Evolutionary conservation across 2,888 invertebrate species (phyloP), one percentile per base, ranked within the genome.

Genomic region (Limnephilus marmoratus): DNA sequence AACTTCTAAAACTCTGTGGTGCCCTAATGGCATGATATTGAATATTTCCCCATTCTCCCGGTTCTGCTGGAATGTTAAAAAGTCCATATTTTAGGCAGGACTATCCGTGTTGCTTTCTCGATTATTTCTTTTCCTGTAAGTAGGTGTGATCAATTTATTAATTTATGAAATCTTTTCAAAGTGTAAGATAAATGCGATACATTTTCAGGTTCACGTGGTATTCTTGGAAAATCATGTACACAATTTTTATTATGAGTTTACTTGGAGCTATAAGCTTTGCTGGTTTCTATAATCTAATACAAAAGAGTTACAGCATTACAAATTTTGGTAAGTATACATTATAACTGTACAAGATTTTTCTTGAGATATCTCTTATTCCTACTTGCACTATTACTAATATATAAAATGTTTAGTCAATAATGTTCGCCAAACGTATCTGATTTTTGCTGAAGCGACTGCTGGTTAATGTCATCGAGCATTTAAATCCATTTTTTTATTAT

Each of bases 161-260:
- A 24, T n/a, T 68, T 68, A 18, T 24, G 68, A 68, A 7, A 18
- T 15, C 5, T 4, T 18, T 13, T 13, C 13, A 13, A 34, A 12
- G 4, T 34, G 31, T 82, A 34, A 34, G 5, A 31, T 49, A 82
- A 82, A 90, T 87, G 87, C 41, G 12, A n/a, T 13, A 45, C 34
- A 90, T 91, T 91, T 94, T 94, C 80, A 94, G 95, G 96, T 95
- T 7, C 95, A 95, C 91, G 94, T 96, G 3, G 94, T 85, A 90
- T 45, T 92, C 93, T 24, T 90, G 91, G 90, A 82, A 92, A 86
- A 92, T 94, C 31, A 12, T 29, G 1, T 94, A 94, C 86, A 49
- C 92, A 12, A 24, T 93, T 15, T 91, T 92, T 53, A 82, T 92
- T n/a, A 86, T 92, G n/a, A 92, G 92, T 3, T 85, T 34, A 7